Evolutionary conservation across 2,797 vertebrate genomes (phyloP), one percentile per base, ranked within the genome.

Genomic region (Gallinago stenura): DNA sequence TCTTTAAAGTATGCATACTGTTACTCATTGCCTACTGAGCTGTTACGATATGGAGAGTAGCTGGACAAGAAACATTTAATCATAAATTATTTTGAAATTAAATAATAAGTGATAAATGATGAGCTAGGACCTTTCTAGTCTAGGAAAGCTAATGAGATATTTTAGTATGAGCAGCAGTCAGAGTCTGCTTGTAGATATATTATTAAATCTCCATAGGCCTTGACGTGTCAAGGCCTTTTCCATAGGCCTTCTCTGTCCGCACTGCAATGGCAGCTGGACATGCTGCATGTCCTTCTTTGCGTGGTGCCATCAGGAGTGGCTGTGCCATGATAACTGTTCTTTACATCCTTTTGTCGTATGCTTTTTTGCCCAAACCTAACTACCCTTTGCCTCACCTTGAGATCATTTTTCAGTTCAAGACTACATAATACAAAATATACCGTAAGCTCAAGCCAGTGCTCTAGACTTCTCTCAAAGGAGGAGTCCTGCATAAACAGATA

Each of bases 71-170:
- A 94, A 46, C 37, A 84, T 86, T 94, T 83, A 64, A 83, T 70
- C 93, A 85, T 72, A 94, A 96, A 95, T 70, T 14, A 71, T 83
- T 97, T 93, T 82, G 25, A 90, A 88, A 83, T 56, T 48, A 90
- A 93, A 77, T 90, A 68, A 89, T 82, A 60, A 84, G 28, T 70
- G 60, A 43, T 41, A 82, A 37, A 70, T 75, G 30, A 96, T 79
- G 80, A 73, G 13, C 43, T 79, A 51, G 75, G 33, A 54, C n/a
- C 50, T 73, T 94, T 64, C 64, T 53, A 73, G 61, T n/a, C 51
- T 91, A 60, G 57, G 89, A 83, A 95, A 83, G 58, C 26, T 94
- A 83, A 92, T 86, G 58, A 88, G 50, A 28, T 46, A 50, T 95
- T 96, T 94, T 71, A 64, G 33, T 83, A 45, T 19, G 20, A 37